phyloP scores from a whole-genome alignment of 2,113 vertebrate species.

The Oceanodroma tethys region DNA sequence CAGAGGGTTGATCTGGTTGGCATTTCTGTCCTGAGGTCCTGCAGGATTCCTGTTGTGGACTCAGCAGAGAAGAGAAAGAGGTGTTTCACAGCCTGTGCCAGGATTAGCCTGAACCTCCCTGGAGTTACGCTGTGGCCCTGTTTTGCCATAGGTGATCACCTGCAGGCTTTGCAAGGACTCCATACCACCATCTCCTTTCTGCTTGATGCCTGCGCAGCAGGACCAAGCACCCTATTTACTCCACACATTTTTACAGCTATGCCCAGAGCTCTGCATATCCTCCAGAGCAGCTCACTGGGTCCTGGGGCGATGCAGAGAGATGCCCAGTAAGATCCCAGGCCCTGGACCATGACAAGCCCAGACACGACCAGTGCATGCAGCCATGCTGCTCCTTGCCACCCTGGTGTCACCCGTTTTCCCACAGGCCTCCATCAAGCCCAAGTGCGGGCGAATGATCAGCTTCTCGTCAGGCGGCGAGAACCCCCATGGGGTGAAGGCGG shows the following conservation, averaged over 20 bases:
- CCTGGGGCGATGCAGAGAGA: accelerated
- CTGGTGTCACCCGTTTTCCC: background rate
- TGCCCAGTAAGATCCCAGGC: background rate
- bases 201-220: background rate
- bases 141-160: background rate
- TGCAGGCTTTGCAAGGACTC: background rate
- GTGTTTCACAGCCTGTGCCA: accelerated
- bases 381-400: background rate
- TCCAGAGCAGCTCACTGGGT: background rate
- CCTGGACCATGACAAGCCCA: background rate
- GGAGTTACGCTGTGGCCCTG: background rate
- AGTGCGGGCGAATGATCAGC: slow-evolving; percentile 92
- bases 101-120: background rate
- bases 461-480: slow-evolving; percentile 97
- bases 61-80: background rate
- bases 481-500: slow-evolving; percentile 91
- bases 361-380: background rate
- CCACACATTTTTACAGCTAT: background rate
- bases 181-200: background rate
- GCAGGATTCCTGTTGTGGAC: background rate
- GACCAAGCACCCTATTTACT: background rate
- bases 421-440: slow-evolving; percentile 91
- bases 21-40: background rate
- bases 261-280: background rate
- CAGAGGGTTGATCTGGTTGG: background rate